These are phyloP conservation scores for Sebastes glaucus DNA, from an alignment of 2,797 vertebrate genomes.

Conservation along the genomic window DNA sequence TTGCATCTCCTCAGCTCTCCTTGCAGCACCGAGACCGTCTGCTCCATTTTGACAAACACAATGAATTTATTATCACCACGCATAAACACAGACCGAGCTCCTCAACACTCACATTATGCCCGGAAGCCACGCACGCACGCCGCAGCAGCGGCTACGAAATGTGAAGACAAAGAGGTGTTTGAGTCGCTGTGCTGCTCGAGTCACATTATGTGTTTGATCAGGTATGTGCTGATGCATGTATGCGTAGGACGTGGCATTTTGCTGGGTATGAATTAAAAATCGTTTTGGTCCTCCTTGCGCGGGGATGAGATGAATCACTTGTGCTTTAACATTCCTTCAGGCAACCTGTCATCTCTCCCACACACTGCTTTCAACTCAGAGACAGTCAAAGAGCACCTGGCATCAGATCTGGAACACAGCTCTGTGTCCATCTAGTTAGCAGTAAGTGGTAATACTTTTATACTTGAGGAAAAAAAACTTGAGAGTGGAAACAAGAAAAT, in stretches of 20 bases:
- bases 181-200: constrained; percentile 6
- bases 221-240: constrained; percentile 41
- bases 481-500: neutral
- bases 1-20: constrained; percentile 53
- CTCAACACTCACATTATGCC: constrained; percentile 27
- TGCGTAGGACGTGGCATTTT: constrained; percentile 66
- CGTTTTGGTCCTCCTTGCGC: constrained; percentile 41
- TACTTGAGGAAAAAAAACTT: constrained; percentile 5
- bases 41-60: constrained; percentile 72
- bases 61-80: constrained; percentile 70
- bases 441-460: constrained; percentile 2
- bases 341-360: constrained; percentile 74
- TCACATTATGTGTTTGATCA: constrained; percentile 39
- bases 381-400: constrained; percentile 67
- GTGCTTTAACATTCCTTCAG: constrained; percentile 66
- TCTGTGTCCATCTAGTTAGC: constrained; percentile 23
- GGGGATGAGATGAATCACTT: constrained; percentile 70
- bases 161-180: constrained; percentile 13
- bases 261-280: constrained; percentile 70
- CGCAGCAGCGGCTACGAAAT: constrained; percentile 7
- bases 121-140: constrained; percentile 1
- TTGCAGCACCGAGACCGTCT: constrained; percentile 56
- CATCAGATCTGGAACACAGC: constrained; percentile 34
- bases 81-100: constrained; percentile 51
- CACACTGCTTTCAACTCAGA: constrained; percentile 59